phyloP scores from a whole-genome alignment of 2,113 vertebrate species.

The Nannobrachium achirus region DNA sequence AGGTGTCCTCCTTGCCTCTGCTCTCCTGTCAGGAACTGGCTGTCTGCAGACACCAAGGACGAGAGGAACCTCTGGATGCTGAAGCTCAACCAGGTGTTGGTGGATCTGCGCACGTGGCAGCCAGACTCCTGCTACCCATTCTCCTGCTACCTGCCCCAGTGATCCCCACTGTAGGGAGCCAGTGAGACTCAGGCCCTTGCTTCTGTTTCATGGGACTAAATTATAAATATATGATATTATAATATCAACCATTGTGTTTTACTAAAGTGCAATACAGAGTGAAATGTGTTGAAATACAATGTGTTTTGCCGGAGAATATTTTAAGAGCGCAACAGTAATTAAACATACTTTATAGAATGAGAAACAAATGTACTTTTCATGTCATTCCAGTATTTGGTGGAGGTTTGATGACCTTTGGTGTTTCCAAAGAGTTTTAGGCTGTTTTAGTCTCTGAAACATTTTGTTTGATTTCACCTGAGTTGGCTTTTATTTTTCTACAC shows the following conservation, averaged over 20 bases:
- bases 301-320: slow-evolving; percentile 34
- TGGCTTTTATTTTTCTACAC: no score
- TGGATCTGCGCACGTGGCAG: slow-evolving; percentile 96
- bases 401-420: not conserved
- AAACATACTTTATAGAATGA: slow-evolving; percentile 17
- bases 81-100: slow-evolving; percentile 92
- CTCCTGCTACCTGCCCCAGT: no score
- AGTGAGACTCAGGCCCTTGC: not conserved
- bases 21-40: slow-evolving; percentile 84
- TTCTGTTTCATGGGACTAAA: no score
- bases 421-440: no score
- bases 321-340: slow-evolving; percentile 11
- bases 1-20: no score
- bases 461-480: no score
- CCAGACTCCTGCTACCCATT: slow-evolving; percentile 91
- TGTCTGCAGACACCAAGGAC: slow-evolving; percentile 97
- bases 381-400: slow-evolving; percentile 53
- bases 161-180: slow-evolving; percentile 10
- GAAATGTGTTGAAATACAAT: slow-evolving; percentile 44
- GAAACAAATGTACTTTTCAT: slow-evolving; percentile 36
- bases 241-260: no score
- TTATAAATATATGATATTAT: no score
- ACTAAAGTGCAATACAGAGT: slow-evolving; percentile 70
- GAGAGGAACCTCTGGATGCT: slow-evolving; percentile 97
- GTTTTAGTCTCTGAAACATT: no score